phyloP scores from a whole-genome alignment of 37 sponge, comb jelly and placozoan species.

The Theonella swinhoei region DNA sequence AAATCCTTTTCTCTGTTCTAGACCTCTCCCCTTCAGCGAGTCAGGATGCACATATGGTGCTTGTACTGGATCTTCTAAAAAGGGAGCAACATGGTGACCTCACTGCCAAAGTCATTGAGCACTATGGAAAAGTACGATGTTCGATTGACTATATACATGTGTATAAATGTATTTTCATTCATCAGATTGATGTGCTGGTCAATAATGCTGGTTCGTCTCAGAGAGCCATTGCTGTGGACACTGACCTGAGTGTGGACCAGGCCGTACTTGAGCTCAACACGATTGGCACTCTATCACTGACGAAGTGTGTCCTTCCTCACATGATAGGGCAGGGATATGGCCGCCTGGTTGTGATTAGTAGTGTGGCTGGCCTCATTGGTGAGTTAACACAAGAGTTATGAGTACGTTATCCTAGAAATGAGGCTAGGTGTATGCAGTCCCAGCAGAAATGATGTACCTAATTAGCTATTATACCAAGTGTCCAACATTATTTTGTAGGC shows the following conservation, averaged over 20 bases:
- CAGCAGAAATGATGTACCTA: no score
- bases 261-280: constrained; percentile 79
- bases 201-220: constrained; percentile 96
- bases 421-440: no score
- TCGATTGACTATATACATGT: background rate
- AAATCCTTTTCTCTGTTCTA: background rate
- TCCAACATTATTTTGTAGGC: constrained; percentile 33
- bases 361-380: constrained; percentile 92
- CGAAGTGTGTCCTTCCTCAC: constrained; percentile 85
- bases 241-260: constrained; percentile 74
- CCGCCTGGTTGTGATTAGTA: constrained; percentile 77
- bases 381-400: background rate
- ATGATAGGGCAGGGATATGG: constrained; percentile 77
- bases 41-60: constrained; percentile 58
- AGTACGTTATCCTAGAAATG: no score
- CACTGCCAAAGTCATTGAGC: constrained; percentile 47
- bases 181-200: constrained; percentile 87
- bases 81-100: constrained; percentile 37
- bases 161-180: background rate
- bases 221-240: constrained; percentile 74
- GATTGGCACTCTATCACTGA: constrained; percentile 85
- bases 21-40: constrained; percentile 52
- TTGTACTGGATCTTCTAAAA: constrained; percentile 67
- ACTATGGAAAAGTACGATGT: constrained; percentile 49
- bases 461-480: background rate